Evolutionary conservation across 2,113 vertebrate species (phyloP).

Genomic region (Centropus bengalensis): DNA sequence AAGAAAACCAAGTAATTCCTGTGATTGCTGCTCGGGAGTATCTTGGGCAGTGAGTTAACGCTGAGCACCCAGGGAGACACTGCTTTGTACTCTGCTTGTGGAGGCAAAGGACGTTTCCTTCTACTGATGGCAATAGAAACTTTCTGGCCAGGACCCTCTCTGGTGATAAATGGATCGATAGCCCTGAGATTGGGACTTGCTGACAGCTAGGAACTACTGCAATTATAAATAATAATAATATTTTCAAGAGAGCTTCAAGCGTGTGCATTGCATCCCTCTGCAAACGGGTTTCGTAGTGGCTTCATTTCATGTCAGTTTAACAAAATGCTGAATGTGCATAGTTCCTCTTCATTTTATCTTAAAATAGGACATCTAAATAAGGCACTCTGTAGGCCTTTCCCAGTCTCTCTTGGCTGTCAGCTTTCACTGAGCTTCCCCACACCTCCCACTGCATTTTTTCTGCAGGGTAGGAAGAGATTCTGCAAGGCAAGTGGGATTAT

Average conservation of each 20-base stretch:
- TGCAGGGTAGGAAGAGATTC: constrained; percentile 64
- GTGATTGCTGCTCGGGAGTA: background rate
- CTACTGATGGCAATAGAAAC: background rate
- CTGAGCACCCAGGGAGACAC: background rate
- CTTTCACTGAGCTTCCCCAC: constrained; percentile 70
- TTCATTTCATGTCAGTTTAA: constrained; percentile 60
- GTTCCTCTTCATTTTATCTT: constrained; percentile 58
- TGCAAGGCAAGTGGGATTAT: constrained; percentile 65
- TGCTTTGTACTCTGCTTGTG: background rate
- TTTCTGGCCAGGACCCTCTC: background rate
- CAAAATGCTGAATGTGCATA: constrained; percentile 67
- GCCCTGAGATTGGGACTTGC: background rate
- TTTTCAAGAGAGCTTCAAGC: background rate
- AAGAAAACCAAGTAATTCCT: background rate
- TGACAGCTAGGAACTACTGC: background rate
- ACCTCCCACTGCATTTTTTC: constrained; percentile 70
- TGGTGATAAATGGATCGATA: background rate
- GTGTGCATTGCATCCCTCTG: background rate
- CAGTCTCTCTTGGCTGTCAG: constrained; percentile 70
- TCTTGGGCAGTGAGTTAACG: background rate
- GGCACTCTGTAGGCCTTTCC: constrained; percentile 64
- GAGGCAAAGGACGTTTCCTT: background rate
- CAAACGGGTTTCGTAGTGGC: constrained; percentile 43
- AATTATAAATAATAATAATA: constrained; percentile 20
- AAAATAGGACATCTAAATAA: constrained; percentile 69